Percentiles rank a stretch among this genome's conserved stretches.
phyloP scores from a whole-genome alignment of 2,888 invertebrate species.

The Metallyticus violacea region DNA sequence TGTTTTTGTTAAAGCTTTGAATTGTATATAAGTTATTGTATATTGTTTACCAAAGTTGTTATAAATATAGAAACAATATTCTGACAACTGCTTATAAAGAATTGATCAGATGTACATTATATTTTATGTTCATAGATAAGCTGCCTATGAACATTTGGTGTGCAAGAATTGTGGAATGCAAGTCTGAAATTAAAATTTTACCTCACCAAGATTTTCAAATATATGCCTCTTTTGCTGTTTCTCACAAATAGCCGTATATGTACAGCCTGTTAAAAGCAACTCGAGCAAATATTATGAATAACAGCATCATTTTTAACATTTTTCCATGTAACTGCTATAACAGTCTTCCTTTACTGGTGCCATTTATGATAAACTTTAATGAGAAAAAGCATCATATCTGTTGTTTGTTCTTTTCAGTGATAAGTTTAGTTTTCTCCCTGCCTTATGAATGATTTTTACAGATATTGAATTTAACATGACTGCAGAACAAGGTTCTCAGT shows the following conservation, averaged over 20 bases:
- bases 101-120: neutral
- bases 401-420: too few relatives aligned
- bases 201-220: neutral
- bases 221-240: neutral
- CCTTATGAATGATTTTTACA: too few relatives aligned
- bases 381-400: too few relatives aligned
- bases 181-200: neutral
- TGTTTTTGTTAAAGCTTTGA: neutral
- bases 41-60: neutral
- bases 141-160: neutral
- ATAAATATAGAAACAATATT: neutral
- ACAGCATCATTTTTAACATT: too few relatives aligned
- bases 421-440: too few relatives aligned
- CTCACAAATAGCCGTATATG: neutral
- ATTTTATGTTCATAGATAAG: neutral
- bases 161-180: neutral
- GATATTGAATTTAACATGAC: too few relatives aligned
- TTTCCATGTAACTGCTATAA: too few relatives aligned
- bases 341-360: too few relatives aligned
- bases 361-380: too few relatives aligned
- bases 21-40: neutral
- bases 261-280: too few relatives aligned
- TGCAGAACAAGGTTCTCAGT: too few relatives aligned
- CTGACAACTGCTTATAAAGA: neutral
- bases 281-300: too few relatives aligned